These are phyloP conservation scores for Loris lydekkerianus DNA, from an alignment of 2,797 vertebrate species.

Conservation along the genomic window DNA sequence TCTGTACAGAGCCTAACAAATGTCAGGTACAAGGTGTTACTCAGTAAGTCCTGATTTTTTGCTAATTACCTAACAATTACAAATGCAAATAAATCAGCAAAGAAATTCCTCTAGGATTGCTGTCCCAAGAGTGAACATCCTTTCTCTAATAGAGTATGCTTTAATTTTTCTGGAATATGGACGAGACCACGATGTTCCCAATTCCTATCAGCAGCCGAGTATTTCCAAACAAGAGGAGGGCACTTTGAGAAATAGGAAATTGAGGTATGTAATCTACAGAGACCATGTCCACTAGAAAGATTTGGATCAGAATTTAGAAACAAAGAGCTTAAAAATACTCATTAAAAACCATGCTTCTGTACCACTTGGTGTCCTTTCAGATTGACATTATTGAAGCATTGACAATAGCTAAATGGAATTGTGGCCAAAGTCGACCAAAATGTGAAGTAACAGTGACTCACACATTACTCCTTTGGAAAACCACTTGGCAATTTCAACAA, in stretches of 20 bases:
- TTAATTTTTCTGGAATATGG: no score
- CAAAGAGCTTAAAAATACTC: background rate
- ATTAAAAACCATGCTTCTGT: background rate
- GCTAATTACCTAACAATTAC: background rate
- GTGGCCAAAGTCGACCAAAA: background rate
- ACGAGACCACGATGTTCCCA: rapidly evolving
- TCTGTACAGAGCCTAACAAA: background rate
- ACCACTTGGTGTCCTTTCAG: background rate
- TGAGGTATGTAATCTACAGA: rapidly evolving
- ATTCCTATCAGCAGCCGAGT: background rate
- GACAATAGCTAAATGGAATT: background rate
- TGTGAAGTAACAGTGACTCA: background rate
- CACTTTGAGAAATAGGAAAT: background rate
- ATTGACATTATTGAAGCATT: background rate
- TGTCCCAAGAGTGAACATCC: background rate
- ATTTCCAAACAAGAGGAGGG: background rate
- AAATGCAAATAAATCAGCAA: background rate
- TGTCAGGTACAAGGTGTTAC: background rate
- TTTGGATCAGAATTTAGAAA: background rate
- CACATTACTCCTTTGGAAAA: background rate
- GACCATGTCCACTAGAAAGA: background rate
- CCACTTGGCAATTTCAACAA: background rate
- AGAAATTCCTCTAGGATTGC: background rate
- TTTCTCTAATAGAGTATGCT: background rate
- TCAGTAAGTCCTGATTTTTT: background rate